A percentile compares a stretch with the other conserved stretches of the same genome.
phyloP scores from a whole-genome alignment of 2,888 invertebrate species.

The Agrotis clavis region DNA sequence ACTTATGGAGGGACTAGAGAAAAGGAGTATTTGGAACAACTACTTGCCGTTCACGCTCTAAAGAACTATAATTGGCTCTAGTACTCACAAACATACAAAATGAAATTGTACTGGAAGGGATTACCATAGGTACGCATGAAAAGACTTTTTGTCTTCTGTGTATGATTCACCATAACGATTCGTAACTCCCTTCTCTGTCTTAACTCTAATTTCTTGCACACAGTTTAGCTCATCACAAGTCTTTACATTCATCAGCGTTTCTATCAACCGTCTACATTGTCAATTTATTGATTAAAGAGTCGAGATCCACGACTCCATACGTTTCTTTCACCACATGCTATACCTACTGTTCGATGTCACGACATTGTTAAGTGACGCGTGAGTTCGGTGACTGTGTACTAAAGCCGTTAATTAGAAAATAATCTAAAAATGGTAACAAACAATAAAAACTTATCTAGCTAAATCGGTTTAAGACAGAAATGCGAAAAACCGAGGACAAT shows the following conservation, averaged over 20 bases:
- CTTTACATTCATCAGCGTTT: too few relatives aligned
- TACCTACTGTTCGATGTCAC: too few relatives aligned
- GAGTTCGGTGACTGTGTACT: not conserved
- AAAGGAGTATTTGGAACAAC: conserved; percentile 78
- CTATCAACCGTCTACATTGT: too few relatives aligned
- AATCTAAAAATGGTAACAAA: conserved; percentile 40
- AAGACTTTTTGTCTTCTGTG: too few relatives aligned
- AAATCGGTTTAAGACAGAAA: not conserved
- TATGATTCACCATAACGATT: too few relatives aligned
- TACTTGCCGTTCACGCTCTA: conserved; percentile 64
- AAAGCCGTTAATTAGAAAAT: conserved; percentile 21
- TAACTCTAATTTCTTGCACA: too few relatives aligned
- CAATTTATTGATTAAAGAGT: not conserved
- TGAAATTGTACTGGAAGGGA: too few relatives aligned
- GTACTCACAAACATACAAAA: not conserved
- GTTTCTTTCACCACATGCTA: not conserved
- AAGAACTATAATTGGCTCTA: conserved; percentile 6
- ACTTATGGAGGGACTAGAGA: conserved; percentile 87
- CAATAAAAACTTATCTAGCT: conserved; percentile 8
- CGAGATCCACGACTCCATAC: not conserved
- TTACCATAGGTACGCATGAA: too few relatives aligned
- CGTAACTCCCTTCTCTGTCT: too few relatives aligned
- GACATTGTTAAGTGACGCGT: not conserved
- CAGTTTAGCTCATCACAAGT: too few relatives aligned
- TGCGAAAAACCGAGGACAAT: conserved; percentile 16